A percentile compares a stretch with the other conserved stretches of the same genome.
phyloP scores from a whole-genome alignment of 35 echinoderm and acorn worm genomes.

The Lytechinus variegatus region DNA sequence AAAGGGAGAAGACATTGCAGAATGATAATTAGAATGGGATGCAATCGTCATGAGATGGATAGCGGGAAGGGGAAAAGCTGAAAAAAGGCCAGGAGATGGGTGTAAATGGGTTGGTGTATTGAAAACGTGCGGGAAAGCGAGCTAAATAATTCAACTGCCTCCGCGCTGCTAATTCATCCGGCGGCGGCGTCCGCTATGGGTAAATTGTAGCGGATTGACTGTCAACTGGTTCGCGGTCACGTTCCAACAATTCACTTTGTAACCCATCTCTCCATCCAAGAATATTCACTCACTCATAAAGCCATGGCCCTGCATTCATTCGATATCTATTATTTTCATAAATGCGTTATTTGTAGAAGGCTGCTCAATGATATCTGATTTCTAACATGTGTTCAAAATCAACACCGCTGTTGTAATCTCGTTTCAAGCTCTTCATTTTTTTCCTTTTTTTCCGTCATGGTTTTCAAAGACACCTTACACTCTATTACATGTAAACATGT shows the following conservation, averaged over 20 bases:
- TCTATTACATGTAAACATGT: no score
- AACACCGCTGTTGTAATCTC: no score
- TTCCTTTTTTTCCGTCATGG: no score
- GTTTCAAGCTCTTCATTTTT: no score
- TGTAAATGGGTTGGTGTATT: conserved; percentile 26
- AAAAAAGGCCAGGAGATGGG: neutral
- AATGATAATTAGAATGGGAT: neutral
- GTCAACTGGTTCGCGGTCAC: neutral
- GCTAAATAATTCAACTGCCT: conserved; percentile 33
- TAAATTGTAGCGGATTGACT: conserved; percentile 44
- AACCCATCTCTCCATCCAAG: neutral
- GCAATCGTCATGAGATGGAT: neutral
- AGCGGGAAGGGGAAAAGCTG: neutral
- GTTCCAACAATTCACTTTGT: neutral
- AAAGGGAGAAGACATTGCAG: neutral
- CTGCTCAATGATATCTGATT: no score
- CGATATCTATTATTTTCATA: neutral
- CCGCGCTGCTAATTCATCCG: conserved; percentile 34
- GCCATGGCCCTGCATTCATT: neutral
- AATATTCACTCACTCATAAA: neutral
- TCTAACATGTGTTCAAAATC: no score
- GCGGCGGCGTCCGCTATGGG: conserved; percentile 26
- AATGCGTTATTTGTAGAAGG: no score
- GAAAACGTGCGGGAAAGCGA: conserved; percentile 38
- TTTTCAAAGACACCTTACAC: no score